A percentile compares a stretch with the other conserved stretches of the same genome.
Evolutionary conservation across 2,113 vertebrate species (phyloP).

Genomic region (Riparia riparia): DNA sequence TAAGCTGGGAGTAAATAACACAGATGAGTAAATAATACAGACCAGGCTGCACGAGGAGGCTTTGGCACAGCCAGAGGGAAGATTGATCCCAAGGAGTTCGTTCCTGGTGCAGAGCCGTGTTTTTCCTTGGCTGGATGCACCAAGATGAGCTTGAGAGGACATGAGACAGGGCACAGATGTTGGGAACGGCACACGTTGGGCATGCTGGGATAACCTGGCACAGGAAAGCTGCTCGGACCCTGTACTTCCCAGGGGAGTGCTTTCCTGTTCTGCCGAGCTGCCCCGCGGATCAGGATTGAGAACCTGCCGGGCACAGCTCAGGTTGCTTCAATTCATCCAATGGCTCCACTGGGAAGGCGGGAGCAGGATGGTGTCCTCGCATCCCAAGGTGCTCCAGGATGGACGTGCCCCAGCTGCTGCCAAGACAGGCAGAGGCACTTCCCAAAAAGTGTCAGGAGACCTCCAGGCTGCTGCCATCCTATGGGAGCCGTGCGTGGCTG

Average conservation of each 20-base stretch:
- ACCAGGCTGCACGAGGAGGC: not conserved
- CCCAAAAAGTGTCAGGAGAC: not conserved
- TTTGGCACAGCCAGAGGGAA: not conserved
- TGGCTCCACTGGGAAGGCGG: not conserved
- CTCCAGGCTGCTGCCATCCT: not conserved
- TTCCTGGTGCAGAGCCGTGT: not conserved
- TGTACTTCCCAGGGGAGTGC: not conserved
- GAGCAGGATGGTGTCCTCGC: fast-evolving
- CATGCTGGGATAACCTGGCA: not conserved
- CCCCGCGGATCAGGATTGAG: fast-evolving
- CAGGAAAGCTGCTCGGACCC: not conserved
- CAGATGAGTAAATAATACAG: not conserved
- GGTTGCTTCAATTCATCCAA: fast-evolving
- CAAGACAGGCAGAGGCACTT: not conserved
- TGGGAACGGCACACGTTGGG: not conserved
- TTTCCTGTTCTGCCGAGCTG: not conserved
- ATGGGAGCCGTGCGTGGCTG: fast-evolving
- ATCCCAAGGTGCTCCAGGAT: not conserved
- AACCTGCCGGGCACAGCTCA: not conserved
- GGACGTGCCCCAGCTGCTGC: fast-evolving
- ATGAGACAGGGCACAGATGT: fast-evolving
- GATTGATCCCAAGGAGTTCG: not conserved
- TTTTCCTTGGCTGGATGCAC: not conserved
- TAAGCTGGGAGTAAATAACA: not conserved
- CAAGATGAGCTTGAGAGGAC: not conserved